These are phyloP conservation scores for Pimephales promelas DNA, from an alignment of 2,113 vertebrate species.

Conservation along the genomic window DNA sequence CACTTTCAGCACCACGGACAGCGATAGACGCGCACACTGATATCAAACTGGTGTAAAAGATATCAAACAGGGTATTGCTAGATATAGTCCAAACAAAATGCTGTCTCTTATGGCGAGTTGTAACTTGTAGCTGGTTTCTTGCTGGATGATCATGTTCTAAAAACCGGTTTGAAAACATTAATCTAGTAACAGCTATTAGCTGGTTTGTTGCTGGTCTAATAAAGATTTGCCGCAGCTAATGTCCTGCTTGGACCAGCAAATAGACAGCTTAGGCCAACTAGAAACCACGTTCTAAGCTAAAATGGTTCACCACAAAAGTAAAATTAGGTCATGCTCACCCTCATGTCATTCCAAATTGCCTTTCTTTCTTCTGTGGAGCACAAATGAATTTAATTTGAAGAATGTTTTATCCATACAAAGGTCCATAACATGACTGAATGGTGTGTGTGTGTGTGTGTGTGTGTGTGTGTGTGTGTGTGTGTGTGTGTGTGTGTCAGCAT, in stretches of 20 bases:
- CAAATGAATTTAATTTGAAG: not conserved
- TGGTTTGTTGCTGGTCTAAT: not conserved
- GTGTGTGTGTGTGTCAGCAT: not conserved
- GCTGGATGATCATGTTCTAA: not conserved
- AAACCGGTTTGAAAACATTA: not conserved
- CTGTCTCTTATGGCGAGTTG: not conserved
- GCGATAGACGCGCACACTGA: not conserved
- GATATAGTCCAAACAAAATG: not conserved
- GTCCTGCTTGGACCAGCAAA: not conserved
- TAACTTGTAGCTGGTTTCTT: not conserved
- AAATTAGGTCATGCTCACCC: not conserved
- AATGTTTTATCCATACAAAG: not conserved
- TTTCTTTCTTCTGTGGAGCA: not conserved
- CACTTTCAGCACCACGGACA: constrained; percentile 30
- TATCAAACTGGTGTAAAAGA: not conserved
- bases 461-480: not conserved
- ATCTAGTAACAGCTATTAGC: not conserved
- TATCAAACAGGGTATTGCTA: not conserved
- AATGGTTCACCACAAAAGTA: not conserved
- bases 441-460: not conserved
- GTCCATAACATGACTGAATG: too few species aligned
- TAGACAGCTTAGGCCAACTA: not conserved
- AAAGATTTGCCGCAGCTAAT: not conserved
- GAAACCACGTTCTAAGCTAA: not conserved
- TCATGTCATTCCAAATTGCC: not conserved